Base-by-base conservation (phyloP, 1,140 invertebrate species). In the Hylyphantes graminicola region DNA sequence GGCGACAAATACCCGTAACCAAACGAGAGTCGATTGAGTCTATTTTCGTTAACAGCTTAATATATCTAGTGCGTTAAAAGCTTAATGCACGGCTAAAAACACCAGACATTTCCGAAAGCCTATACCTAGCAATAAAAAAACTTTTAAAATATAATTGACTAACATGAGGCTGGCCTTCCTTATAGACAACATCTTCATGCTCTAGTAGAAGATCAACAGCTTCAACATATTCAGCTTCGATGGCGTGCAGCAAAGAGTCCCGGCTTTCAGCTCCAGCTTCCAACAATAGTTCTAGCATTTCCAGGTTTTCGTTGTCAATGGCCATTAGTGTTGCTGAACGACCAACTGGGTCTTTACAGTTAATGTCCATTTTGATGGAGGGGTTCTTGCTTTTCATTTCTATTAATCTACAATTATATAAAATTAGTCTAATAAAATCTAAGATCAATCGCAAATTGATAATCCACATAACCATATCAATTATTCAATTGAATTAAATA, bases 251-350 rank as follows among this genome's bases (percentile, higher is more conserved):
- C 12, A 99, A 92, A 0, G 97, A 96, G 90, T 99, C 97, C 87
- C 96, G 95, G 0, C 96, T 97, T 90, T 97, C 94, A 55, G 95
- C 94, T 87, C 87, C 93, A 88, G 94, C 93, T 89, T 95, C 94
- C 79, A 99, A 94, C 84, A 99, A 91, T 77, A 98, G 91, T 88
- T 98, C 96, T 12, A 99, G 96, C 97, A 99, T 99, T 90, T 99
- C 97, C 84, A 99, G 92, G 90, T 99, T 99, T 92, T 99, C 98
- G 91, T 98, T 99, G 91, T 99, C 97, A 86, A 99, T 99, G 79
- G 97, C 97, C 95, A 97, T 97, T 73, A 97, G 92, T 9, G 97
- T 92, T 0, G 96, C 96, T 67, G 94, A 95, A 86, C 96, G 92
- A 51, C 96, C 98, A 87, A 99, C 91, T 2, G 97, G 96, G 92